phyloP scores from a whole-genome alignment of 2,797 vertebrate species.

The Manis crassicaudata region DNA sequence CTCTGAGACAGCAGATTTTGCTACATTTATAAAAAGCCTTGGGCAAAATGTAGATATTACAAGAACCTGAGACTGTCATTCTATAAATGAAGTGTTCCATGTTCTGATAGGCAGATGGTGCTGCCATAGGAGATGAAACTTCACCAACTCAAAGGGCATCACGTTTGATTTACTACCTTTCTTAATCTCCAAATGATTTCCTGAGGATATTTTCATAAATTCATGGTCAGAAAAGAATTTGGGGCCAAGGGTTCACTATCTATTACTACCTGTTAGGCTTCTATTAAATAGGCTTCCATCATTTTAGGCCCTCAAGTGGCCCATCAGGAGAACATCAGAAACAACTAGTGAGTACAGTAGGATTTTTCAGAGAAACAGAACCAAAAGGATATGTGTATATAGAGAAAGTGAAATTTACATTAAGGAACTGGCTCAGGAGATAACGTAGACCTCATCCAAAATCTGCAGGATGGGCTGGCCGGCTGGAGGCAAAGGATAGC shows the following conservation, averaged over 20 bases:
- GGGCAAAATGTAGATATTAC: slow-evolving; percentile 30
- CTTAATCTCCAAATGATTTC: slow-evolving; percentile 45
- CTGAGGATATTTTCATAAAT: slow-evolving; percentile 6
- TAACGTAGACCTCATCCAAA: neutral
- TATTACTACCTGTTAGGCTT: neutral
- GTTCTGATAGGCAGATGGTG: neutral
- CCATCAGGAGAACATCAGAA: neutral
- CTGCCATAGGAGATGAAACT: slow-evolving; percentile 32
- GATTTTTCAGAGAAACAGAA: neutral
- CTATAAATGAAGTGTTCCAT: neutral
- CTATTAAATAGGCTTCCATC: neutral
- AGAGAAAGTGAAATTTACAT: neutral
- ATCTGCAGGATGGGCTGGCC: neutral
- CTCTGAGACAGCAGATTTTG: slow-evolving; percentile 61
- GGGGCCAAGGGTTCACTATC: neutral
- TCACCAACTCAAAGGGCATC: neutral
- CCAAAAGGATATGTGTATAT: neutral
- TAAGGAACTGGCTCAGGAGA: neutral
- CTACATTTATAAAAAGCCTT: slow-evolving; percentile 55
- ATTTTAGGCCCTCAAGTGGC: neutral
- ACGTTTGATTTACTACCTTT: neutral
- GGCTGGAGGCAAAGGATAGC: neutral
- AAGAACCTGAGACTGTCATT: slow-evolving; percentile 49
- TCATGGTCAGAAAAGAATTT: neutral
- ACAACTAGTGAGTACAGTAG: neutral